Evolutionary conservation across 2,113 vertebrate species (phyloP).

Genomic region (Macaca fascicularis): T2T-MFA8v1.1 NC_088377.1:20219501-20220000

Average conservation of each 20-base stretch:
- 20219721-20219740: too few relatives aligned
- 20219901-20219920: background rate
- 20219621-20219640: background rate
- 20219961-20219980: background rate
- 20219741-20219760: background rate
- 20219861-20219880: background rate
- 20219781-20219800: background rate
- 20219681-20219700: background rate
- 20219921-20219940: background rate
- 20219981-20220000: background rate
- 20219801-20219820: background rate
- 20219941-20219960: conserved; percentile 1
- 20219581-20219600: background rate
- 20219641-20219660: background rate
- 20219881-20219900: conserved; percentile 13
- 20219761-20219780: background rate
- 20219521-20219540: background rate
- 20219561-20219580: background rate
- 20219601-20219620: background rate
- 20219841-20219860: background rate
- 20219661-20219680: background rate
- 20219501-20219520: background rate
- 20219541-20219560: background rate
- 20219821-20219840: background rate
- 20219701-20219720: background rate